These are phyloP conservation scores for Coenonympha glycerion DNA, from an alignment of 2,888 invertebrate genomes.

Conservation along the genomic window DNA sequence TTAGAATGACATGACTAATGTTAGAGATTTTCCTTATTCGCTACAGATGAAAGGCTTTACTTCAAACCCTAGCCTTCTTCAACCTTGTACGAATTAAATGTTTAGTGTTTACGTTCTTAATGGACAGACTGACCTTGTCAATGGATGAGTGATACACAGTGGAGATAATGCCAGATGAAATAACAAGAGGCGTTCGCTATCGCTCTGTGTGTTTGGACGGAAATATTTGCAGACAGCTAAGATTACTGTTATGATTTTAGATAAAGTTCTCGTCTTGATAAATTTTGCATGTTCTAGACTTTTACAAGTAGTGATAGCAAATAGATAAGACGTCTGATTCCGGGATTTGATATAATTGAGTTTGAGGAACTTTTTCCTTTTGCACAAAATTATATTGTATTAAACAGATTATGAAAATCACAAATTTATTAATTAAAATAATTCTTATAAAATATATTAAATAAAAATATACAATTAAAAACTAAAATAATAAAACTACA, in stretches of 20 bases:
- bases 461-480: no score
- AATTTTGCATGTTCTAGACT: neutral
- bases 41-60: conserved; percentile 24
- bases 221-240: neutral
- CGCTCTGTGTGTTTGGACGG: neutral
- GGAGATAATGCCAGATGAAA: conserved; percentile 47
- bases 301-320: no score
- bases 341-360: no score
- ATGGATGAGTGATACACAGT: conserved; percentile 39
- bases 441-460: no score
- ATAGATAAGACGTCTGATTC: no score
- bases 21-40: conserved; percentile 21
- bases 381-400: no score
- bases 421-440: no score
- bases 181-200: conserved; percentile 29
- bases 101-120: conserved; percentile 32
- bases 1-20: conserved; percentile 3
- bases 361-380: no score
- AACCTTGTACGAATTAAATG: conserved; percentile 35
- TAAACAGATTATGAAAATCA: no score
- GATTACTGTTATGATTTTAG: neutral
- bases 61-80: conserved; percentile 25
- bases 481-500: no score
- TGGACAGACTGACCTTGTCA: conserved; percentile 47
- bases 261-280: neutral